Evolutionary conservation across 1,140 invertebrate genomes (phyloP).

Genomic region (Tetranychus cinnabarinus): DNA sequence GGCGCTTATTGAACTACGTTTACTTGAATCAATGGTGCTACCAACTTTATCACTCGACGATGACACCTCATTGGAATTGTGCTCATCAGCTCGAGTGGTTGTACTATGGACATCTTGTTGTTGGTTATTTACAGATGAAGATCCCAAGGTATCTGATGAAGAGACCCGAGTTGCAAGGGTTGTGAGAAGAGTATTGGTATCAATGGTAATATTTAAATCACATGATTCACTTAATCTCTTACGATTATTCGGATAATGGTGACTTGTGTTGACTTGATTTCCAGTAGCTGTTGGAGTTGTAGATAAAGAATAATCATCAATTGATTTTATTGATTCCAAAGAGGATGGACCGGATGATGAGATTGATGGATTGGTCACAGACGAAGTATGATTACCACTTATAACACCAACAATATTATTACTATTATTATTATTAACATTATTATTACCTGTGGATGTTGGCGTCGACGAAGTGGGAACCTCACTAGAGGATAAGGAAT

Average conservation of each 20-base stretch:
- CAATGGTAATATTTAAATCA: too few relatives aligned
- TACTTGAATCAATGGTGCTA: background rate
- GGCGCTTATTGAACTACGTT: background rate
- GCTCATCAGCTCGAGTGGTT: background rate
- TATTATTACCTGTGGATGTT: background rate
- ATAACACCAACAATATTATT: background rate
- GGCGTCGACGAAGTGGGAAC: background rate
- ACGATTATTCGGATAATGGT: too few relatives aligned
- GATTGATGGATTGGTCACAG: background rate
- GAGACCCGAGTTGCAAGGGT: background rate
- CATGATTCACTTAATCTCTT: too few relatives aligned
- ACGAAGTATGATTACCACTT: background rate
- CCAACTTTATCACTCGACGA: constrained; percentile 9
- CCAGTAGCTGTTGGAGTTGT: too few relatives aligned
- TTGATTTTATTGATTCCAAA: background rate
- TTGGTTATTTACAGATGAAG: background rate
- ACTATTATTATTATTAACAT: background rate
- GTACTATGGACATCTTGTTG: constrained; percentile 4
- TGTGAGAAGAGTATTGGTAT: too few relatives aligned
- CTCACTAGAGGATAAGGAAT: background rate
- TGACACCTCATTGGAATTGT: constrained; percentile 6
- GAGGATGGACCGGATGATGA: background rate
- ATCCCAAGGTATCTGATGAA: background rate
- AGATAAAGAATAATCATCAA: too few relatives aligned
- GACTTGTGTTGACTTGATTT: too few relatives aligned